Evolutionary conservation across 2,888 invertebrate genomes (phyloP).

Genomic region (Sabatieria punctata): DNA sequence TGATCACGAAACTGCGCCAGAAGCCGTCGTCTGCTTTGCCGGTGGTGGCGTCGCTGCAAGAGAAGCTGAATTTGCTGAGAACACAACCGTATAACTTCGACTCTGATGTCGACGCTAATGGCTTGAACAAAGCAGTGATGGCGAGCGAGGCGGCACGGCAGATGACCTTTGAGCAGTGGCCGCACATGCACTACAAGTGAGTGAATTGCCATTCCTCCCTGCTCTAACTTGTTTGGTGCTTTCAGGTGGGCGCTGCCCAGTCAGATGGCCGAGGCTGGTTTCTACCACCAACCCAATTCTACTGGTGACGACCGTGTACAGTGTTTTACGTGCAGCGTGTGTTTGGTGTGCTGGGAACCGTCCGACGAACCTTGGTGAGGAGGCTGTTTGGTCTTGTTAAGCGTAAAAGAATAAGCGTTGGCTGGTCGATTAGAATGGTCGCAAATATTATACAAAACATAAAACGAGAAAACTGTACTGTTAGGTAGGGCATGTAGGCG

Average conservation of each 20-base stretch:
- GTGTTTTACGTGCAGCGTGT: conserved; percentile 87
- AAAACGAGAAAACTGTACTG: too few relatives aligned
- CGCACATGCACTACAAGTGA: conserved; percentile 88
- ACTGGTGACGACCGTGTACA: conserved; percentile 81
- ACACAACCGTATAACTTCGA: neutral
- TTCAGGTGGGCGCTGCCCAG: conserved; percentile 81
- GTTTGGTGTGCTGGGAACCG: conserved; percentile 88
- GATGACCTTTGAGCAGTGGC: conserved; percentile 82
- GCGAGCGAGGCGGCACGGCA: conserved; percentile 75
- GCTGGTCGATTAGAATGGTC: too few relatives aligned
- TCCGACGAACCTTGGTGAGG: conserved; percentile 76
- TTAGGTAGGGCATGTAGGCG: too few relatives aligned
- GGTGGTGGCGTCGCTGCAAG: too few relatives aligned
- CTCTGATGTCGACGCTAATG: neutral
- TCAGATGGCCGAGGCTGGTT: conserved; percentile 90
- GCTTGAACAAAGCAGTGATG: conserved; percentile 45
- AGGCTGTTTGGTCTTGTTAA: too few relatives aligned
- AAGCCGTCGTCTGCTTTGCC: too few relatives aligned
- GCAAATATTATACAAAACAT: too few relatives aligned
- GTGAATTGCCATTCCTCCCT: too few relatives aligned
- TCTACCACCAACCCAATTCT: conserved; percentile 78
- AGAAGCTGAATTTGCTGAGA: too few relatives aligned
- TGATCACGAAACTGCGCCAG: too few relatives aligned
- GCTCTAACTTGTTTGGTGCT: conserved; percentile 7
- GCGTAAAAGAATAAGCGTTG: too few relatives aligned